Evolutionary conservation across 2,113 vertebrate genomes (phyloP).

Genomic region (Brevimyrus niger): DNA sequence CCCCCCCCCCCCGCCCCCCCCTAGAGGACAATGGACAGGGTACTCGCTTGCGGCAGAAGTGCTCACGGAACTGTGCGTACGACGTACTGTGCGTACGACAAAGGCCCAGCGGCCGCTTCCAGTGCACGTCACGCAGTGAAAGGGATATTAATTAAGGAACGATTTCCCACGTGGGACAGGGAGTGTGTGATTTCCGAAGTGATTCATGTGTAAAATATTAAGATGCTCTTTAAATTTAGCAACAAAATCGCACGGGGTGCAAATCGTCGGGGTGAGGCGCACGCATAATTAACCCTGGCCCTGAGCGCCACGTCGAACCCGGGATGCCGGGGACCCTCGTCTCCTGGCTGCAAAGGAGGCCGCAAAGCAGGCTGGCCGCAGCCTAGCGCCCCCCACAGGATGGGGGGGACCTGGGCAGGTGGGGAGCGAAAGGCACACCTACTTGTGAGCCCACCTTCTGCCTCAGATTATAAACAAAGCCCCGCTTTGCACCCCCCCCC

Average conservation of each 20-base stretch:
- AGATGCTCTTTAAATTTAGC: conserved; percentile 6
- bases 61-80: background rate
- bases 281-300: background rate
- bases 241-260: background rate
- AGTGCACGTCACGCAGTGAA: background rate
- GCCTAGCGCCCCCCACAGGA: background rate
- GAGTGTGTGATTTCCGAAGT: background rate
- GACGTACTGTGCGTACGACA: background rate
- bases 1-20: too few relatives aligned
- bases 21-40: background rate
- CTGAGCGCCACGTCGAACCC: background rate
- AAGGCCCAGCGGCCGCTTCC: background rate
- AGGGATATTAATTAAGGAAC: background rate
- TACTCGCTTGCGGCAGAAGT: background rate
- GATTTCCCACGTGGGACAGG: background rate
- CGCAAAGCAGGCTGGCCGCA: background rate
- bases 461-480: conserved; percentile 34
- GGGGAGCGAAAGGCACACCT: background rate
- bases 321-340: background rate
- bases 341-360: background rate
- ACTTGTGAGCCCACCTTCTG: conserved; percentile 19
- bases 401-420: background rate
- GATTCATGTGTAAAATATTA: conserved; percentile 15
- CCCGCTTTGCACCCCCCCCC: conserved; percentile 15
- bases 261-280: background rate